These are phyloP conservation scores for Gymnopithys bicolor DNA, from an alignment of 2,797 vertebrate genomes.

Conservation along the genomic window DNA sequence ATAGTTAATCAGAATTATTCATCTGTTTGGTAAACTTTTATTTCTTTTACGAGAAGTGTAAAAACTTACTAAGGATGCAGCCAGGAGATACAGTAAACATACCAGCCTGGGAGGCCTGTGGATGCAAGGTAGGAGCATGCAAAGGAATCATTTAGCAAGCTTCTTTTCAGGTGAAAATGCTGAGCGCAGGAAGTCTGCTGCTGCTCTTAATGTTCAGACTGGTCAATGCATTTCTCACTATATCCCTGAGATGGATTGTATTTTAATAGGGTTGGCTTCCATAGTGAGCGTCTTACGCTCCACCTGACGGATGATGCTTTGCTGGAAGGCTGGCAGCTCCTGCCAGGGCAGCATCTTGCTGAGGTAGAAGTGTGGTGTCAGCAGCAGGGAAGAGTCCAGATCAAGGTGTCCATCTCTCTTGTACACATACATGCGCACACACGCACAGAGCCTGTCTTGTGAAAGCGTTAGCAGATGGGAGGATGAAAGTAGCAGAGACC, in stretches of 20 bases:
- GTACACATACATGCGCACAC: not conserved
- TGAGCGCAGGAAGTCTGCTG: slow-evolving; percentile 54
- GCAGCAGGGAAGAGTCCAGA: slow-evolving; percentile 35
- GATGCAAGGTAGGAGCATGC: not conserved
- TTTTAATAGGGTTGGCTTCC: slow-evolving; percentile 68
- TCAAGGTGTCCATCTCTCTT: slow-evolving; percentile 5
- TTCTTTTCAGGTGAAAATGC: slow-evolving; percentile 60
- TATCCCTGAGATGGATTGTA: slow-evolving; percentile 43
- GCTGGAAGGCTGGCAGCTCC: slow-evolving; percentile 44
- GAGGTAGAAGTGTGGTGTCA: slow-evolving; percentile 30
- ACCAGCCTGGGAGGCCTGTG: slow-evolving; percentile 3
- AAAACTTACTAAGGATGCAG: slow-evolving; percentile 36
- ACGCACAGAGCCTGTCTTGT: not conserved
- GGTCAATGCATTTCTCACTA: slow-evolving; percentile 31
- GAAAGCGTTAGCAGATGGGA: not conserved
- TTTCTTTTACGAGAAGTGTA: slow-evolving; percentile 53
- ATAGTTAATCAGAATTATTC: slow-evolving; percentile 65
- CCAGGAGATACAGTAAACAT: slow-evolving; percentile 6
- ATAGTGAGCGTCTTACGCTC: slow-evolving; percentile 35
- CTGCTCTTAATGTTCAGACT: slow-evolving; percentile 36
- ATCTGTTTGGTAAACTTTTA: slow-evolving; percentile 66
- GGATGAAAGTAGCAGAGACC: not conserved
- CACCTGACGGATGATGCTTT: slow-evolving; percentile 29
- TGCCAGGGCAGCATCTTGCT: slow-evolving; percentile 45
- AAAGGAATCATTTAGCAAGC: slow-evolving; percentile 48